phyloP scores from a whole-genome alignment of 2,888 invertebrate species.

The Vandiemenella viatica region DNA sequence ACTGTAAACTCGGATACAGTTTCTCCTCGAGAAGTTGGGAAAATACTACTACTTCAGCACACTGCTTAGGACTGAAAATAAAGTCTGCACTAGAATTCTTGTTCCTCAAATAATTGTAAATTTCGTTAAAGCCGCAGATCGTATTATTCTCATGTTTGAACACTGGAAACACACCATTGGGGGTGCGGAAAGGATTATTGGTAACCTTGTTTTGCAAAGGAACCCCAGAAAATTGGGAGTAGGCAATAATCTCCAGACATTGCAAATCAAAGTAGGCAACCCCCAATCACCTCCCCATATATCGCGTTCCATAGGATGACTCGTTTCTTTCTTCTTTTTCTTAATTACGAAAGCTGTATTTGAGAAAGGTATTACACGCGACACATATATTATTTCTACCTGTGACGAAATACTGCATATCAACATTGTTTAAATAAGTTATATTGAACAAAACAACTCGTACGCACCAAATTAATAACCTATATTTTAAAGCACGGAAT shows the following conservation, averaged over 20 bases:
- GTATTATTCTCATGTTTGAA: conserved; percentile 42
- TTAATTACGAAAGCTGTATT: too few species aligned
- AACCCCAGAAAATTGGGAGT: conserved; percentile 59
- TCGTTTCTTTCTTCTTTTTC: conserved; percentile 10
- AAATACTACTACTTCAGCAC: conserved; percentile 63
- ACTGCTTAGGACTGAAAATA: conserved; percentile 47
- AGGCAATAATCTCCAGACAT: conserved; percentile 64
- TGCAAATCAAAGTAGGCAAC: conserved; percentile 69
- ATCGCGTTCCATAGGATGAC: conserved; percentile 36
- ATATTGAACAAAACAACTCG: too few species aligned
- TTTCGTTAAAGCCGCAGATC: conserved; percentile 48
- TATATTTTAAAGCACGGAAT: too few species aligned
- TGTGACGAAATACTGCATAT: too few species aligned
- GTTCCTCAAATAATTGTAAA: conserved; percentile 49
- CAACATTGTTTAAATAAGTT: too few species aligned
- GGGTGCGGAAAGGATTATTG: conserved; percentile 56
- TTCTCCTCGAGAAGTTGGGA: conserved; percentile 61
- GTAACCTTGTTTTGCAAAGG: conserved; percentile 53
- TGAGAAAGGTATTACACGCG: too few species aligned
- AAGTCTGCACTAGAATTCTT: conserved; percentile 51
- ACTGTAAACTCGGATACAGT: conserved; percentile 68
- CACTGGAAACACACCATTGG: conserved; percentile 55
- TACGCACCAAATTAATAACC: too few species aligned
- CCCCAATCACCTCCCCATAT: conserved; percentile 82
- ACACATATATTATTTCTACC: too few species aligned